Percentiles rank a stretch among this genome's conserved stretches.
Evolutionary conservation across 2,888 invertebrate species (phyloP).

Genomic region (Eupeodes latifasciatus): DNA sequence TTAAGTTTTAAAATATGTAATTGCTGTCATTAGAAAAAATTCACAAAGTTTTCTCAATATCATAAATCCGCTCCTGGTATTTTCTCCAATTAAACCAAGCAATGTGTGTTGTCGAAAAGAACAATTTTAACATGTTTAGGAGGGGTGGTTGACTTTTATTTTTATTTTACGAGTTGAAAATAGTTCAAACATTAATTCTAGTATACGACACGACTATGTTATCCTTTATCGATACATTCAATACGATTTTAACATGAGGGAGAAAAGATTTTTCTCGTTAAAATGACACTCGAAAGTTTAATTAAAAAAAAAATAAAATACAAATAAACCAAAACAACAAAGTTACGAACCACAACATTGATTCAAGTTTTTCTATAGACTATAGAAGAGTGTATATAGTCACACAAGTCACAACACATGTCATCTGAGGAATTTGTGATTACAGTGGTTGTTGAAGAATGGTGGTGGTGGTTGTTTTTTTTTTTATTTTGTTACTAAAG

Average conservation of each 20-base stretch:
- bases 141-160: slow-evolving; percentile 6
- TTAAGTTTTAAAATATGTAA: too few relatives aligned
- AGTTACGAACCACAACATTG: slow-evolving; percentile 44
- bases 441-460: slow-evolving; percentile 22
- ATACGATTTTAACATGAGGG: not conserved
- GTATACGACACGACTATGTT: not conserved
- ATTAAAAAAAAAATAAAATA: slow-evolving; percentile 63
- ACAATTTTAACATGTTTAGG: slow-evolving; percentile 20
- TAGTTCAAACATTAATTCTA: slow-evolving; percentile 37
- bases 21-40: too few relatives aligned
- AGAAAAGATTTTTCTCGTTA: slow-evolving; percentile 26
- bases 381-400: not conserved
- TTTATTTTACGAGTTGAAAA: slow-evolving; percentile 36
- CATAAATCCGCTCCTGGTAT: not conserved
- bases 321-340: not conserved
- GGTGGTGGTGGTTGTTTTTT: not conserved
- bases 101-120: slow-evolving; percentile 1
- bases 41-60: not conserved
- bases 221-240: slow-evolving; percentile 49
- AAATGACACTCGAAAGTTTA: slow-evolving; percentile 48
- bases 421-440: slow-evolving; percentile 19
- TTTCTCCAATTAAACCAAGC: slow-evolving; percentile 13
- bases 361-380: slow-evolving; percentile 8
- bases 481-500: not conserved
- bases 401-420: slow-evolving; percentile 25